phyloP scores from a whole-genome alignment of 2,113 vertebrate species.

The Oncorhynchus clarkii region DNA sequence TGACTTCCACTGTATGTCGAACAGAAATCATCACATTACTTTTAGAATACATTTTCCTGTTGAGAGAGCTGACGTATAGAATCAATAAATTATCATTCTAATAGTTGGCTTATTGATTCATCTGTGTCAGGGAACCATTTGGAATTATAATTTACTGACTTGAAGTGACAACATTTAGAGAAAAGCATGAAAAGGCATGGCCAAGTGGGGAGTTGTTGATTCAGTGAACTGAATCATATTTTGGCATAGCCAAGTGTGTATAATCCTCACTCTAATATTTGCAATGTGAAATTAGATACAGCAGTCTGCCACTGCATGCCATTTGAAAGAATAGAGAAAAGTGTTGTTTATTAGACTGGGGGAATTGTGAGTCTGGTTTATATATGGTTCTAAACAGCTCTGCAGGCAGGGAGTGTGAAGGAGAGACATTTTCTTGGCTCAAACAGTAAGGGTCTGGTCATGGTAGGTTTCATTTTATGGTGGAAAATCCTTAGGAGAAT shows the following conservation, averaged over 20 bases:
- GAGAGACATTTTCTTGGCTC: constrained; percentile 11
- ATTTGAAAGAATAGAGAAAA: not conserved
- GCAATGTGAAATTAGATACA: not conserved
- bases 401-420: constrained; percentile 38
- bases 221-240: no score
- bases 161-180: not conserved
- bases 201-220: no score
- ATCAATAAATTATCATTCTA: not conserved
- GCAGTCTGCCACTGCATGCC: not conserved
- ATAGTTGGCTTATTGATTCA: not conserved
- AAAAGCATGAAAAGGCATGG: not conserved
- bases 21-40: not conserved
- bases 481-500: constrained; percentile 6
- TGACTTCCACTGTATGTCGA: not conserved
- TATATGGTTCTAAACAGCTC: constrained; percentile 24
- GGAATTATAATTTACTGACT: no score
- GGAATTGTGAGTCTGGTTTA: not conserved
- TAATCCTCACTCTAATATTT: not conserved
- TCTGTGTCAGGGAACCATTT: no score
- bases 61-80: not conserved
- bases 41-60: not conserved
- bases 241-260: no score
- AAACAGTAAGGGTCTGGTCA: constrained; percentile 10
- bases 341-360: not conserved
- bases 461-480: constrained; percentile 36